Evolutionary conservation across 2,888 invertebrate genomes (phyloP).

Genomic region (Iphiclides podalirius): DNA sequence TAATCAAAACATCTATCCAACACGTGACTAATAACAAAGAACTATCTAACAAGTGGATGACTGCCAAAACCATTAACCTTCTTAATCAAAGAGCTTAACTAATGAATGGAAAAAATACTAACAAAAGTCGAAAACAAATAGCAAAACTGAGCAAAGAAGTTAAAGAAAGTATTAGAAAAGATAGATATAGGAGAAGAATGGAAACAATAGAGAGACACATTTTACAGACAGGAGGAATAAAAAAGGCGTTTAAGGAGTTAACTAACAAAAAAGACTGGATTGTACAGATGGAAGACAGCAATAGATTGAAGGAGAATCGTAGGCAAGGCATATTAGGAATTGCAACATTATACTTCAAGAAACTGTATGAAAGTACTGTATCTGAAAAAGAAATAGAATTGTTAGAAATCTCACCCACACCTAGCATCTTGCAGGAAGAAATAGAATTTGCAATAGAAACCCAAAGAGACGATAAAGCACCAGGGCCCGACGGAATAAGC

Average conservation of each 20-base stretch:
- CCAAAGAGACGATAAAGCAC: no score
- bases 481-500: no score
- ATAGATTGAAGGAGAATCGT: no score
- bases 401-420: neutral
- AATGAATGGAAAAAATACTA: slow-evolving; percentile 25
- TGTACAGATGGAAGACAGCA: slow-evolving; percentile 25
- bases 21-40: slow-evolving; percentile 18
- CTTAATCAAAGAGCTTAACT: no score
- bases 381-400: no score
- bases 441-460: no score
- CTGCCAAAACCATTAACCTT: slow-evolving; percentile 14
- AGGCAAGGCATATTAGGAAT: no score
- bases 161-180: slow-evolving; percentile 30
- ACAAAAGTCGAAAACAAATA: slow-evolving; percentile 27
- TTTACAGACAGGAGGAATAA: no score
- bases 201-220: no score
- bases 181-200: slow-evolving; percentile 25
- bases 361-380: slow-evolving; percentile 17
- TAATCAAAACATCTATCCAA: slow-evolving; percentile 3
- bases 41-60: slow-evolving; percentile 18
- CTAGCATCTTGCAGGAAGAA: no score
- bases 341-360: slow-evolving; percentile 26
- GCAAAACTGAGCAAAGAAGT: slow-evolving; percentile 33
- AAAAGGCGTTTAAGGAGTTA: no score
- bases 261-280: slow-evolving; percentile 26